Conservation (phyloP, 2,797 vertebrate species). For the Sebastes glaucus region DNA sequence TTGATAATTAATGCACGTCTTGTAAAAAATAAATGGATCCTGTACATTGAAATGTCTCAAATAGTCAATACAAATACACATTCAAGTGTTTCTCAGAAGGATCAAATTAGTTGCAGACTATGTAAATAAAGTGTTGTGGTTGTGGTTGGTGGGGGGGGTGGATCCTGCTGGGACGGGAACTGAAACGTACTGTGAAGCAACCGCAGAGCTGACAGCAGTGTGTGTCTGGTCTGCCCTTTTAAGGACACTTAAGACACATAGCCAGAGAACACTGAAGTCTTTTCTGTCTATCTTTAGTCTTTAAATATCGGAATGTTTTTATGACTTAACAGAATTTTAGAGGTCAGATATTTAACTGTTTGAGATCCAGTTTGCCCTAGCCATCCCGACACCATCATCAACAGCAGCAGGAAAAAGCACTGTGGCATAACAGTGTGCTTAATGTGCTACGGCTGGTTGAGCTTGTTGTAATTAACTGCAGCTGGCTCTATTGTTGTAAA, state of each 20-base stretch:
- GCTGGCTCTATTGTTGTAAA: too few species aligned
- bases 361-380: neutral
- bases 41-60: neutral
- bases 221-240: neutral
- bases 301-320: neutral
- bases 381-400: too few species aligned
- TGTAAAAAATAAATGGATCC: conserved; percentile 32
- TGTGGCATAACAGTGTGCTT: neutral
- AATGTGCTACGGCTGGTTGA: neutral
- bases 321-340: neutral
- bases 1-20: conserved; percentile 34
- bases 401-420: neutral
- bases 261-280: neutral
- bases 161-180: neutral
- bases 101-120: neutral
- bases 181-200: conserved; percentile 25
- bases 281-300: neutral
- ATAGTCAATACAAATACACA: neutral
- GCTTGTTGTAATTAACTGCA: neutral
- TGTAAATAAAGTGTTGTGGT: neutral
- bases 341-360: neutral
- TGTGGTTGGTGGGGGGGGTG: neutral
- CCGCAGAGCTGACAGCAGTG: neutral
- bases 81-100: neutral
- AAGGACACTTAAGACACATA: neutral